Base-by-base conservation (phyloP, 2,797 vertebrate species). In the Brotula barbata region DNA sequence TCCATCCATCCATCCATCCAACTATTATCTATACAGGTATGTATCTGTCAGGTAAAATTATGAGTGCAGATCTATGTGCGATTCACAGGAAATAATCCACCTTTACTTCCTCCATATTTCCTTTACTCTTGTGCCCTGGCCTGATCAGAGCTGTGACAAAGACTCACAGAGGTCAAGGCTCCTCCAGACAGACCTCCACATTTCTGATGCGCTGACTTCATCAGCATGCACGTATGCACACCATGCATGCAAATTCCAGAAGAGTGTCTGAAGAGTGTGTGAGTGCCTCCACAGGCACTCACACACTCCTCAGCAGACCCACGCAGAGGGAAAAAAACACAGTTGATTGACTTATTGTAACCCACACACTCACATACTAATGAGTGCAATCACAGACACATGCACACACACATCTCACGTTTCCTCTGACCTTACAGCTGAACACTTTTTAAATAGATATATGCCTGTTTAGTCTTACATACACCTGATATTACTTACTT, bases 141-240 rank as follows among this genome's bases (percentile, higher is more conserved):
- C 71, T 68, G 64, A 71, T 74, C 48, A 58, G 72, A 69, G 48
- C 58, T 75, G 73, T 85, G 87, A 88, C 80, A 75, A 66, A 47
- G 62, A 66, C 66, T 71, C 41, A 48, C 64, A 82, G 73, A 85
- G 88, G 86, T 88, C 87, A 80, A 22, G 54, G 65, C 78, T 60
- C 74, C 65, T 80, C 64, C 65, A 77, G 80, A 85, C 78, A 73
- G 77, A 66, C 50, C 45, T 47, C 55, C 40, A 23, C 41, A 58
- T 58, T 44, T 77, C 62, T 82, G 87, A 85, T 75, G 68, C 69
- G 62, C 80, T 57, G 56, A 67, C 74, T 71, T 70, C 68, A 84
- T 85, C 65, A 66, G 44, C 61, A 81, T 83, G 75, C 79, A 78
- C 58, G 58, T 13, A 58, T 28, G 41, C 61, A 66, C 52, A 44